Percentiles rank a stretch among this genome's conserved stretches.
Evolutionary conservation across 1,140 invertebrate genomes (phyloP).

Genomic region (Cherax quadricarinatus): DNA sequence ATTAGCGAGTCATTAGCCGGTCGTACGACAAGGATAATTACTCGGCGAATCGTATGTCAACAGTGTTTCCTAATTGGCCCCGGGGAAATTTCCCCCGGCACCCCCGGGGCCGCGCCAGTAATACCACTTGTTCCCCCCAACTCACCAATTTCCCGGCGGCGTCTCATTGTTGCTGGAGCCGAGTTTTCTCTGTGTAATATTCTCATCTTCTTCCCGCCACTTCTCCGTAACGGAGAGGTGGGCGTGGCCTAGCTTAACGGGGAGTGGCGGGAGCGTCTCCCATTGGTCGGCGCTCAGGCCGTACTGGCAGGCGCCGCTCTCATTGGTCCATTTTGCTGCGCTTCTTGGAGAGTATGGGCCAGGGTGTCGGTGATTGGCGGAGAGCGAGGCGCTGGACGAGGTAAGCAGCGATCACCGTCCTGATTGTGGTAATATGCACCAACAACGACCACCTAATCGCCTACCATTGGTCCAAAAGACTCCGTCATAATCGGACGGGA

Average conservation of each 20-base stretch:
- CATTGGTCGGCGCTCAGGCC: conserved; percentile 52
- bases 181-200: conserved; percentile 58
- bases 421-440: conserved; percentile 71
- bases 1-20: too few species aligned
- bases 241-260: conserved; percentile 27
- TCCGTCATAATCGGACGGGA: conserved; percentile 67
- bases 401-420: conserved; percentile 69
- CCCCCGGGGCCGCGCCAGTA: conserved; percentile 19
- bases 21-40: background rate
- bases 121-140: conserved; percentile 53
- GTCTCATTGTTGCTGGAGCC: conserved; percentile 58
- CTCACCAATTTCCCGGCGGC: conserved; percentile 16
- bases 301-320: conserved; percentile 30
- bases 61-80: conserved; percentile 46
- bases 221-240: conserved; percentile 39
- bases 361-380: conserved; percentile 63
- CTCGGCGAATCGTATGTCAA: background rate
- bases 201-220: conserved; percentile 32
- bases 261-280: background rate
- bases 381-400: conserved; percentile 62
- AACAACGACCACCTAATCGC: conserved; percentile 70
- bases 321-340: conserved; percentile 51
- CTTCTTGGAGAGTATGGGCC: conserved; percentile 50
- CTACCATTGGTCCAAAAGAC: conserved; percentile 69
- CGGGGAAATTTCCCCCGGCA: conserved; percentile 24